Evolutionary conservation across 2,113 vertebrate genomes (phyloP).

Genomic region (Nothobranchius kuhntae): DNA sequence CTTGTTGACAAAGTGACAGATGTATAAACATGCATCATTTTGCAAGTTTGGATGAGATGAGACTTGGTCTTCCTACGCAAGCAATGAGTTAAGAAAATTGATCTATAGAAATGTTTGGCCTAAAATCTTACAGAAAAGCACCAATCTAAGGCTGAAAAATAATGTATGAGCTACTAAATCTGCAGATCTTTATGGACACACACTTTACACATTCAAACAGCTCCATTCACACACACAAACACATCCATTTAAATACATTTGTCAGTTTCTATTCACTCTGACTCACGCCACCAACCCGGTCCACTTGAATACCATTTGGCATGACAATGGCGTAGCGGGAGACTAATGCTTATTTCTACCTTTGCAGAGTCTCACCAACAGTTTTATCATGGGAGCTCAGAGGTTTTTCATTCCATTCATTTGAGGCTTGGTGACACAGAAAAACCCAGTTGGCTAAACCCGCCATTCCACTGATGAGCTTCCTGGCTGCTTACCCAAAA

Average conservation of each 20-base stretch:
- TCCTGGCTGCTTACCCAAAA: slow-evolving; percentile 52
- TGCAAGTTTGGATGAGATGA: too few species aligned
- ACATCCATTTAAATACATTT: slow-evolving; percentile 11
- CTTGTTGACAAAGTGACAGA: too few species aligned
- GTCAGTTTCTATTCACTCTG: neutral
- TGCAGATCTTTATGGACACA: neutral
- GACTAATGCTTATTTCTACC: slow-evolving; percentile 29
- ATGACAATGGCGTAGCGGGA: slow-evolving; percentile 17
- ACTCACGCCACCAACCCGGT: slow-evolving; percentile 29
- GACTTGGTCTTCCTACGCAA: too few species aligned
- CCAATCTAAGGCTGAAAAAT: neutral
- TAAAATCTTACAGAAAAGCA: too few species aligned
- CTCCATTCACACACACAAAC: slow-evolving; percentile 8
- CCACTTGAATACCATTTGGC: slow-evolving; percentile 11
- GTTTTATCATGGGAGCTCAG: slow-evolving; percentile 41
- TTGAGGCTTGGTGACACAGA: slow-evolving; percentile 64
- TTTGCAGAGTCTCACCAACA: slow-evolving; percentile 39
- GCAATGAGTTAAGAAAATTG: neutral
- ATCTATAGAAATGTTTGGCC: too few species aligned
- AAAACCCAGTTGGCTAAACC: slow-evolving; percentile 66
- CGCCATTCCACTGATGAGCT: slow-evolving; percentile 71
- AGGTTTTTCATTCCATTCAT: slow-evolving; percentile 60
- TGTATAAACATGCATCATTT: too few species aligned
- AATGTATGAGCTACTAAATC: neutral
- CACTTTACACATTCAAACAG: slow-evolving; percentile 10